Evolutionary conservation across 37 sponge, comb jelly and placozoan genomes (phyloP), one percentile per base, ranked within the genome.

Genomic region (Mnemiopsis leidyi): DNA sequence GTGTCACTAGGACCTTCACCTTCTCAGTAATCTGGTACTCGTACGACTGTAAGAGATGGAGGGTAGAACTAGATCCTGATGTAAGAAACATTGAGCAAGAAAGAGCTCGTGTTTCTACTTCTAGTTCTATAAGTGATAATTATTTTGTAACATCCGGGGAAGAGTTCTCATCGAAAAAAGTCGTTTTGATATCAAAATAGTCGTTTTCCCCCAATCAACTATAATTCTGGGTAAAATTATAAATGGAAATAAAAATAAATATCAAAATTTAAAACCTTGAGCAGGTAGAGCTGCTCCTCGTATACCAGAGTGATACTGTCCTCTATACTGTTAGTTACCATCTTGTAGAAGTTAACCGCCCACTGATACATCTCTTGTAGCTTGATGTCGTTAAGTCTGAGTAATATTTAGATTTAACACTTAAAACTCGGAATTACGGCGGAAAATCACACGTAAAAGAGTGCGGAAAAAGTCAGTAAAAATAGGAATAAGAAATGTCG

Each of bases 221-320:
- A n/a, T n/a, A n/a, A n/a, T n/a, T n/a, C n/a, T n/a, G n/a, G n/a
- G n/a, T n/a, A n/a, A n/a, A n/a, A n/a, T n/a, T n/a, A n/a, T n/a
- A n/a, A n/a, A n/a, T n/a, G n/a, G n/a, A n/a, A n/a, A n/a, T n/a
- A n/a, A n/a, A n/a, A n/a, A n/a, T n/a, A n/a, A n/a, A n/a, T n/a
- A n/a, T n/a, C n/a, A n/a, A n/a, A n/a, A n/a, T n/a, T n/a, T n/a
- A n/a, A n/a, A n/a, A 85, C 90, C 90, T 85, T 85, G 90, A 85
- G 90, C 26, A 85, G 90, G 48, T 85, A 85, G 40, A 85, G 28
- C 61, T 85, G 90, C 39, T 85, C 90, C 35, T 85, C 90, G 61
- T 85, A 85, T 2, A 85, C 90, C 24, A 85, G 90, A 21, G 40
- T 39, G 16, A 33, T 21, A 61, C 23, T 40, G 25, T 39, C 48